A percentile compares a stretch with the other conserved stretches of the same genome.
These are phyloP conservation scores for Caloenas nicobarica DNA, from an alignment of 2,113 vertebrate species.

Conservation along the genomic window DNA sequence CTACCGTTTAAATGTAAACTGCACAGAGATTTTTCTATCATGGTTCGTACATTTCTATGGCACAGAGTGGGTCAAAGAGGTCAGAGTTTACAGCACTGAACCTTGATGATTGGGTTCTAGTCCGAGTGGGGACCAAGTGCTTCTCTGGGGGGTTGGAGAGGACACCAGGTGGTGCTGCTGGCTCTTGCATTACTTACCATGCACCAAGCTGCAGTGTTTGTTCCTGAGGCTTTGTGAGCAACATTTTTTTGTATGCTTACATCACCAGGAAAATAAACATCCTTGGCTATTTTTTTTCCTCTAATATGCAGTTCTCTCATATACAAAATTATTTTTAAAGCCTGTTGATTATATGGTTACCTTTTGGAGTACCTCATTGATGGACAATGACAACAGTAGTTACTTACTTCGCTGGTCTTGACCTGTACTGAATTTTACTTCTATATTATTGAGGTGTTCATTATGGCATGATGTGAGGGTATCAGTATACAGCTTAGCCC, in stretches of 20 bases:
- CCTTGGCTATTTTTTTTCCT: not conserved
- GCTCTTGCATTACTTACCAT: not conserved
- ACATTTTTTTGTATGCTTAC: not conserved
- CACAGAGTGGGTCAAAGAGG: not conserved
- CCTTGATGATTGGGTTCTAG: not conserved
- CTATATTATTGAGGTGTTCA: not conserved
- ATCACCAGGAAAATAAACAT: conserved; percentile 28
- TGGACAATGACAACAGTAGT: not conserved
- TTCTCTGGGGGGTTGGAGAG: not conserved
- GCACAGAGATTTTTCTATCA: not conserved
- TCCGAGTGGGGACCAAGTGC: not conserved
- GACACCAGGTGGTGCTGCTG: conserved; percentile 71
- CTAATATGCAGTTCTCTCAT: not conserved
- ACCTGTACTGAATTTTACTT: not conserved
- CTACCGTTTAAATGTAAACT: not conserved
- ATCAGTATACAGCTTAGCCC: not conserved
- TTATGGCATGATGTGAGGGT: not conserved
- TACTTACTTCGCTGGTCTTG: not conserved
- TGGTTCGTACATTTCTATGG: not conserved
- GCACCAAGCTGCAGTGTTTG: not conserved
- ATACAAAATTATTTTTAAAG: not conserved
- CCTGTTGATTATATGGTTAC: not conserved
- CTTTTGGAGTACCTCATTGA: not conserved
- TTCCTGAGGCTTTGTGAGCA: not conserved
- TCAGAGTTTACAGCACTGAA: not conserved